Evolutionary conservation across 2,888 invertebrate genomes (phyloP).

Genomic region (Celastrina argiolus): DNA sequence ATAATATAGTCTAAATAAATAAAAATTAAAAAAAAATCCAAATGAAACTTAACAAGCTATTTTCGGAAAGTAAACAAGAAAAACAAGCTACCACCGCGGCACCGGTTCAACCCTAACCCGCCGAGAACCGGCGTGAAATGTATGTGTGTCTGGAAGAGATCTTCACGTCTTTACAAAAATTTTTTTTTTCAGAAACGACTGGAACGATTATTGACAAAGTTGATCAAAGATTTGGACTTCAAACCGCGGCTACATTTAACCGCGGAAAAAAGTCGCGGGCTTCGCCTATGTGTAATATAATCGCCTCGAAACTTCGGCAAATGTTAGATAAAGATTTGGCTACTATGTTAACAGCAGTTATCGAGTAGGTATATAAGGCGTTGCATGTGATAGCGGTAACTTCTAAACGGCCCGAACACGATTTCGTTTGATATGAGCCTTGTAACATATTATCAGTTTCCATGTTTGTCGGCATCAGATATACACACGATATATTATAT

Average conservation of each 20-base stretch:
- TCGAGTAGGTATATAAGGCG: conserved; percentile 3
- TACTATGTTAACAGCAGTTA: conserved; percentile 40
- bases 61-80: no score
- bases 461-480: conserved; percentile 49
- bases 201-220: no score
- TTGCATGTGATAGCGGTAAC: conserved; percentile 68
- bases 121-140: no score
- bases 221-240: no score
- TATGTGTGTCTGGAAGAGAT: no score
- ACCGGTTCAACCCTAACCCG: no score
- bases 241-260: not conserved
- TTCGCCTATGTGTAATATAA: not conserved
- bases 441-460: conserved; percentile 61
- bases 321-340: conserved; percentile 5
- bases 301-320: not conserved
- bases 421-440: conserved; percentile 71
- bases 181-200: no score
- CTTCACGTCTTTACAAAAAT: no score
- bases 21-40: no score
- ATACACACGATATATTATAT: conserved; percentile 37
- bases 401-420: conserved; percentile 67
- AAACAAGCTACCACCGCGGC: no score
- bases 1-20: no score
- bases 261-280: not conserved
- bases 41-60: no score